Evolutionary conservation across 2,797 vertebrate species (phyloP).

Genomic region (Hipposideros larvatus): DNA sequence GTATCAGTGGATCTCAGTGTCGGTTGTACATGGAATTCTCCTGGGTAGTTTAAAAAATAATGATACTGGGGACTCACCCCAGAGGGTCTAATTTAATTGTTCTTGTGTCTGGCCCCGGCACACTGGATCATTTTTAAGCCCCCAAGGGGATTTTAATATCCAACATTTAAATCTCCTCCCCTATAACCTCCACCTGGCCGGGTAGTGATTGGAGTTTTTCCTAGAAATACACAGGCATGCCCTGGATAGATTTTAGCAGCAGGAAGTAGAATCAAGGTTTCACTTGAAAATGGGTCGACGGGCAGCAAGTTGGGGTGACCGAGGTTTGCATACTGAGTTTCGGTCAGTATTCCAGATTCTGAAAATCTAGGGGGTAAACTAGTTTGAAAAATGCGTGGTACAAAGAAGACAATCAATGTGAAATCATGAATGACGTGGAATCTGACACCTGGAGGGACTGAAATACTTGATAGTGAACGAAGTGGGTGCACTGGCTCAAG

Average conservation of each 20-base stretch:
- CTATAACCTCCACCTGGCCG: not conserved
- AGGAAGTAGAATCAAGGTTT: not conserved
- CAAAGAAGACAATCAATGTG: not conserved
- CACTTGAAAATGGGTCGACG: not conserved
- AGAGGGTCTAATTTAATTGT: not conserved
- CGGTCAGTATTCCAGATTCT: not conserved
- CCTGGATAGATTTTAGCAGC: not conserved
- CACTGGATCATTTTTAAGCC: not conserved
- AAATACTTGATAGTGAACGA: conserved; percentile 9
- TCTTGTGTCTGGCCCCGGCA: not conserved
- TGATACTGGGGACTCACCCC: not conserved
- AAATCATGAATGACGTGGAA: not conserved
- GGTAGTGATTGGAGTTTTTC: not conserved
- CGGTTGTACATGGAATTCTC: not conserved
- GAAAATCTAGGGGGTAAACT: not conserved
- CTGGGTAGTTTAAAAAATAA: not conserved
- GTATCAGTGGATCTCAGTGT: not conserved
- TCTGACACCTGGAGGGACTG: not conserved
- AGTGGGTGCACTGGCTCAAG: not conserved
- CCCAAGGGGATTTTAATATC: not conserved
- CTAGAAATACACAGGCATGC: not conserved
- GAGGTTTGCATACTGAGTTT: not conserved
- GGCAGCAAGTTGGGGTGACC: not conserved
- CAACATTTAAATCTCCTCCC: not conserved
- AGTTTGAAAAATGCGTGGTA: not conserved